Conservation (phyloP, 2,113 vertebrate species). For the Gymnocephalus cernua region DNA sequence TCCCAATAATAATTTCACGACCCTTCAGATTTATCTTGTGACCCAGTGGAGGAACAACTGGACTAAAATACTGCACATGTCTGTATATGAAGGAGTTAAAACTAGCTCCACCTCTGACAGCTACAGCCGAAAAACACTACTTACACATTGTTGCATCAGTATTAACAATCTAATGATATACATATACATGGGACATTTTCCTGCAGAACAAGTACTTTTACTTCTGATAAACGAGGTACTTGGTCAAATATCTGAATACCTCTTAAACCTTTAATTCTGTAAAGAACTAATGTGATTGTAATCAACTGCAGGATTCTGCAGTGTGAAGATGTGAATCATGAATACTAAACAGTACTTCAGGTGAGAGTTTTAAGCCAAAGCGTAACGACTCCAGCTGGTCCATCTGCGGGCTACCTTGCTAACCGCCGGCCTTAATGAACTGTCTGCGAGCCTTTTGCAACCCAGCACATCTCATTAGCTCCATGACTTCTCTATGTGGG, state of each 20-base stretch:
- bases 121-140: neutral
- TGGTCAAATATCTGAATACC: neutral
- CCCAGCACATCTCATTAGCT: constrained; percentile 67
- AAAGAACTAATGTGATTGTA: neutral
- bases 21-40: neutral
- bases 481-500: constrained; percentile 32
- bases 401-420: constrained; percentile 50
- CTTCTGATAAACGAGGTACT: neutral
- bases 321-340: constrained; percentile 30
- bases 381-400: constrained; percentile 62
- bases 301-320: neutral
- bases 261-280: neutral
- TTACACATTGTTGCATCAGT: no score
- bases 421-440: constrained; percentile 65
- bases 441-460: constrained; percentile 42
- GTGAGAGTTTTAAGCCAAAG: constrained; percentile 35
- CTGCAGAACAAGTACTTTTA: neutral
- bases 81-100: neutral
- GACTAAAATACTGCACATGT: no score
- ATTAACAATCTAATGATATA: neutral
- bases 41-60: neutral
- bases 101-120: neutral
- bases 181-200: neutral
- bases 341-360: constrained; percentile 34
- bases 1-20: neutral